A percentile compares a stretch with the other conserved stretches of the same genome.
Evolutionary conservation across 2,888 invertebrate genomes (phyloP).

Genomic region (Eumacrocentrus americanus): DNA sequence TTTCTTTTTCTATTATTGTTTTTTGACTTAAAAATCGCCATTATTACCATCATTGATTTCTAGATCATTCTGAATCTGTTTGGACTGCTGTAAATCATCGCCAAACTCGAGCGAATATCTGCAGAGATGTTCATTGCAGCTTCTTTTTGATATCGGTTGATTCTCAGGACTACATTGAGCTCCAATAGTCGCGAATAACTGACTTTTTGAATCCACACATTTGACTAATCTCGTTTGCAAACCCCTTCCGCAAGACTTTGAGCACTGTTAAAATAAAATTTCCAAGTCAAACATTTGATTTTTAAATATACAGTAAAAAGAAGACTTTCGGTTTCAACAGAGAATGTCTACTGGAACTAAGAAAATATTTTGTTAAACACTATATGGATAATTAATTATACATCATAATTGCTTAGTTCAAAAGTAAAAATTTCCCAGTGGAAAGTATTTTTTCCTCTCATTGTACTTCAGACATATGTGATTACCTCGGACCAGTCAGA

Average conservation of each 20-base stretch:
- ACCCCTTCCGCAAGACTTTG: slow-evolving; percentile 67
- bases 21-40: background rate
- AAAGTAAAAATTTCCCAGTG: too few species aligned
- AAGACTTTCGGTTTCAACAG: too few species aligned
- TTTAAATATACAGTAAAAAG: too few species aligned
- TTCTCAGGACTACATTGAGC: slow-evolving; percentile 63
- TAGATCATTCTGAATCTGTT: slow-evolving; percentile 43
- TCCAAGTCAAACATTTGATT: too few species aligned
- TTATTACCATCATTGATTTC: slow-evolving; percentile 32
- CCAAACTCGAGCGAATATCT: slow-evolving; percentile 32
- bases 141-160: slow-evolving; percentile 62
- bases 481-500: slow-evolving; percentile 77
- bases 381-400: too few species aligned
- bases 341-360: too few species aligned
- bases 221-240: slow-evolving; percentile 65
- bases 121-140: slow-evolving; percentile 62
- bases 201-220: slow-evolving; percentile 61
- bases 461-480: background rate
- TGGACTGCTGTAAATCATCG: slow-evolving; percentile 23
- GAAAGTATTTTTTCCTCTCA: too few species aligned
- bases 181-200: slow-evolving; percentile 57
- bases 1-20: background rate
- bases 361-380: too few species aligned
- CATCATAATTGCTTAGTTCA: too few species aligned
- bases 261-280: slow-evolving; percentile 63